Percentiles rank a stretch among this genome's conserved stretches.
Conservation (phyloP, 2,797 vertebrate genomes). For the Falco peregrinus region DNA sequence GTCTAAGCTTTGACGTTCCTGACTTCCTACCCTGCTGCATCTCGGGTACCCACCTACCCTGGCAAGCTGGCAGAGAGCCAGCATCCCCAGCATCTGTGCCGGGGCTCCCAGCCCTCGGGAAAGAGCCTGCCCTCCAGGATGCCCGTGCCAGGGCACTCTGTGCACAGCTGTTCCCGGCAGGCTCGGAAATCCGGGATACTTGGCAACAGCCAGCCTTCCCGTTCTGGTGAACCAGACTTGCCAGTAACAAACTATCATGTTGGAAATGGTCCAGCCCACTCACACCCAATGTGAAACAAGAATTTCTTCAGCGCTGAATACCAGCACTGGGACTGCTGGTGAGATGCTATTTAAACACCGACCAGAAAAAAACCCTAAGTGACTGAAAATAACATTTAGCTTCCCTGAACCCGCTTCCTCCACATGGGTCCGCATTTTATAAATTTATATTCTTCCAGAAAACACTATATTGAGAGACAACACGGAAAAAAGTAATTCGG, state of each 20-base stretch:
- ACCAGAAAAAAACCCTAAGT: neutral
- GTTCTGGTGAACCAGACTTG: neutral
- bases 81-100: rapidly evolving
- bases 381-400: neutral
- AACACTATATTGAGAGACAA: neutral
- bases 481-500: neutral
- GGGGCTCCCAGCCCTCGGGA: neutral
- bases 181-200: neutral
- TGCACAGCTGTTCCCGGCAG: rapidly evolving
- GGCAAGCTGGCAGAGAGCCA: neutral
- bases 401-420: neutral
- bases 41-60: neutral
- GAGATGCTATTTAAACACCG: neutral
- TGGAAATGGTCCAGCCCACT: neutral
- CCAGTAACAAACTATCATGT: neutral
- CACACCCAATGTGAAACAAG: neutral
- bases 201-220: neutral
- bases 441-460: neutral
- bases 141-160: rapidly evolving
- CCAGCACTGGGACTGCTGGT: neutral
- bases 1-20: neutral
- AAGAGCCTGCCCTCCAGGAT: neutral
- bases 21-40: neutral
- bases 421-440: neutral
- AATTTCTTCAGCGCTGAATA: neutral